These are phyloP conservation scores for Xestoiulus laeticollis DNA, from an alignment of 2,888 invertebrate genomes.

Conservation along the genomic window DNA sequence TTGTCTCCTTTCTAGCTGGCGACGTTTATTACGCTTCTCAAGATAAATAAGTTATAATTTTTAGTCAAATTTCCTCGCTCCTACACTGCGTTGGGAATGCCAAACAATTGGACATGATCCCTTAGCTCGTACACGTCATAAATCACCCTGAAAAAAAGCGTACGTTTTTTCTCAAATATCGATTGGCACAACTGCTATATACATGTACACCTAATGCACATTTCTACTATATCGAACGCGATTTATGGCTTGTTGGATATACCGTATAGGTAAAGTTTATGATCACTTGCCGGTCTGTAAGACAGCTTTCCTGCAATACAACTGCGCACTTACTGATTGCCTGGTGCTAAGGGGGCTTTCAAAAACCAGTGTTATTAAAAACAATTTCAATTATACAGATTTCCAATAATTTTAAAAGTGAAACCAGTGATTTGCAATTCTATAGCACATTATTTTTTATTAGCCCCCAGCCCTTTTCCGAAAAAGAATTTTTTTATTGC, in stretches of 20 bases:
- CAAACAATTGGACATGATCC: conserved; percentile 40
- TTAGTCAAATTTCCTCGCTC: conserved; percentile 41
- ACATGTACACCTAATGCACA: neutral
- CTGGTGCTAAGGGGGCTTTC: neutral
- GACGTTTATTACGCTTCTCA: conserved; percentile 21
- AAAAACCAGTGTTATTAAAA: neutral
- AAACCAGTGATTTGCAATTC: too few relatives aligned
- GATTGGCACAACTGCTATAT: neutral
- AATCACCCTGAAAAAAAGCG: conserved; percentile 40
- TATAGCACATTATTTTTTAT: too few relatives aligned
- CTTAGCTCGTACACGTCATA: neutral
- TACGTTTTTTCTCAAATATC: neutral
- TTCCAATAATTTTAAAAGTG: too few relatives aligned
- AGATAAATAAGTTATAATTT: conserved; percentile 46
- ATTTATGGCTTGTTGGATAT: neutral
- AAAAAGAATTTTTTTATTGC: too few relatives aligned
- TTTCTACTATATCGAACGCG: neutral
- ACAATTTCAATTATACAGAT: too few relatives aligned
- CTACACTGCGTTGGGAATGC: neutral
- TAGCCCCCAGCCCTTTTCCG: too few relatives aligned
- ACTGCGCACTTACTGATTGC: neutral
- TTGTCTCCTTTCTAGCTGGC: neutral
- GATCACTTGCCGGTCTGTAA: neutral
- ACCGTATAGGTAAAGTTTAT: neutral
- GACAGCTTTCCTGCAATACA: neutral